phyloP scores from a whole-genome alignment of 2,888 invertebrate genomes.

The Nysson spinosus region DNA sequence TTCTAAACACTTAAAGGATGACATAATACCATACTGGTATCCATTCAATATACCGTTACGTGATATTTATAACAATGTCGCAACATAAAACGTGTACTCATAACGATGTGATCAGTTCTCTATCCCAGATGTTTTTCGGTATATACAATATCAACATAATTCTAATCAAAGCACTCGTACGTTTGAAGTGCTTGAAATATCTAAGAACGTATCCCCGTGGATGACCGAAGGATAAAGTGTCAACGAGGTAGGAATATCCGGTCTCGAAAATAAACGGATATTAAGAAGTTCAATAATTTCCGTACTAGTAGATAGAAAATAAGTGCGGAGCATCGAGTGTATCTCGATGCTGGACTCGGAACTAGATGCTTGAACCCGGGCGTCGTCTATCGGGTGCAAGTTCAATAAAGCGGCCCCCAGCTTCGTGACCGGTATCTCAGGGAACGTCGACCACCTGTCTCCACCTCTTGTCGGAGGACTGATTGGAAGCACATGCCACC shows the following conservation, averaged over 20 bases:
- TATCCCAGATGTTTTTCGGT: no score
- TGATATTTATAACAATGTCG: no score
- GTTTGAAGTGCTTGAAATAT: no score
- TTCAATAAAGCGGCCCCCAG: constrained; percentile 45
- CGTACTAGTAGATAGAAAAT: constrained; percentile 24
- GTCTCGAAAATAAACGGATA: constrained; percentile 35
- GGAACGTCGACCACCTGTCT: constrained; percentile 55
- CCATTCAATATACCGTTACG: no score
- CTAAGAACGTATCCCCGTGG: no score
- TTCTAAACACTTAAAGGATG: neutral
- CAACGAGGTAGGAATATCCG: constrained; percentile 37
- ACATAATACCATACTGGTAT: neutral
- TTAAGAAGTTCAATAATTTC: constrained; percentile 38
- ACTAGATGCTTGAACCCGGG: constrained; percentile 23
- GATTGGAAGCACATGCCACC: constrained; percentile 61
- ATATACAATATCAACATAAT: no score
- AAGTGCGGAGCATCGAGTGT: constrained; percentile 10
- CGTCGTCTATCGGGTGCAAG: constrained; percentile 31
- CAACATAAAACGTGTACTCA: no score
- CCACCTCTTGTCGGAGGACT: constrained; percentile 46
- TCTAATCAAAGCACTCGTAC: no score
- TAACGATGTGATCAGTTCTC: no score
- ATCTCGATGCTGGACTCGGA: constrained; percentile 29
- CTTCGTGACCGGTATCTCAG: constrained; percentile 56
- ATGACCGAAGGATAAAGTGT: no score